phyloP scores from a whole-genome alignment of 2,797 vertebrate species.

The Eulemur albifrons region DNA sequence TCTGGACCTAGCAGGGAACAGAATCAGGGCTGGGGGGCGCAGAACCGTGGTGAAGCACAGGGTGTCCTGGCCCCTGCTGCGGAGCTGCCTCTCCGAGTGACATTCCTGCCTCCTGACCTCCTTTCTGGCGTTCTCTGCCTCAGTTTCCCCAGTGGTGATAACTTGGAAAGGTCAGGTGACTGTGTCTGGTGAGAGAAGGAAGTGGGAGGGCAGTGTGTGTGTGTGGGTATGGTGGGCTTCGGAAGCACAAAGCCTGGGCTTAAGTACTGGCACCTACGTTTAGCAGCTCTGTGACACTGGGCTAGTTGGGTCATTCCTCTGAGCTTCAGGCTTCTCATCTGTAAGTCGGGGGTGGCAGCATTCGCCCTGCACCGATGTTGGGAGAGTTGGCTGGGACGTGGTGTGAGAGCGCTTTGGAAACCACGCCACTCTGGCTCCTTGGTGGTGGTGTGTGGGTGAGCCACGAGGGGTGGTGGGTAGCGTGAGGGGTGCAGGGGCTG shows the following conservation, averaged over 20 bases:
- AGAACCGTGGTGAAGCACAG: background rate
- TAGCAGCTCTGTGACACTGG: background rate
- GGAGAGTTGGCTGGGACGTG: background rate
- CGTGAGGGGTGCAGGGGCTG: background rate
- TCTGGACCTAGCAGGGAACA: background rate
- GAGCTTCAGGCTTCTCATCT: constrained; percentile 12
- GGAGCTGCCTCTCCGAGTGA: background rate
- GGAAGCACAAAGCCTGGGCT: constrained; percentile 20
- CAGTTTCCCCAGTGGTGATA: background rate
- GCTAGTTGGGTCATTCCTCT: background rate
- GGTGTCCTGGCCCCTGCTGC: background rate
- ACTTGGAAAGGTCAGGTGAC: background rate
- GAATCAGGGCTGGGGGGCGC: background rate
- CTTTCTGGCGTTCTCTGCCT: background rate
- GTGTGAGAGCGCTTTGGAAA: background rate
- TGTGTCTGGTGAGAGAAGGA: background rate
- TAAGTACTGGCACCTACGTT: background rate
- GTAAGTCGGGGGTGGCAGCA: background rate
- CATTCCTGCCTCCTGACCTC: background rate
- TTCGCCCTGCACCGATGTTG: rapidly evolving
- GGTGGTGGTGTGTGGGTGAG: background rate
- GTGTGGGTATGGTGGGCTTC: background rate
- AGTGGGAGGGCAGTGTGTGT: background rate
- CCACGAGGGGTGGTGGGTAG: rapidly evolving
- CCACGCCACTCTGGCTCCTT: background rate